Evolutionary conservation across 2,888 invertebrate species (phyloP), one percentile per base, ranked within the genome.

Genomic region (Drosophila basisetae): DNA sequence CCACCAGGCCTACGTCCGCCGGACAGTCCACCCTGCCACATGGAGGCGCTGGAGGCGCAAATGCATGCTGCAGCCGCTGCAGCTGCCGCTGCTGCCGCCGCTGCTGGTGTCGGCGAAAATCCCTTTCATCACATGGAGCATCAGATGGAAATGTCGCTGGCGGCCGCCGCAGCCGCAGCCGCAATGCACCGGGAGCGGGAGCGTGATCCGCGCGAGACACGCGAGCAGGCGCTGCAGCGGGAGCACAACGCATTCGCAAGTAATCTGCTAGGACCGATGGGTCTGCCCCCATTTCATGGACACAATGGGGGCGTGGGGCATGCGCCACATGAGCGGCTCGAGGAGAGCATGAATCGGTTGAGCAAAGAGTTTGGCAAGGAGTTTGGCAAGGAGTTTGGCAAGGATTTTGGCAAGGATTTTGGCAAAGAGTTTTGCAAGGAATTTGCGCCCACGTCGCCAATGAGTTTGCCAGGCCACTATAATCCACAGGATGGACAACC

Each of bases 401-500:
- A 93, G 76, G 94, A 93, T 54, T 93, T 92, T 54, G 84, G 91
- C 62, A 86, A 86, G 50, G 86, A 86, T 11, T 90, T 86, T 3
- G 76, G 84, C 59, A 80, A 80, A 28, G 80, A 80, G 4, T 84
- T 84, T 10, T 88, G 89, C 65, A 84, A 84, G 41, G 84, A 84
- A 11, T 84, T 84, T 39, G 91, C 91, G 10, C 92, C 93, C 11
- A 92, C 91, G 33, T 93, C 93, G 53, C 94, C 94, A 13, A 94
- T 93, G 94, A 93, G 93, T 73, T 77, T 93, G 78, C 93, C 93
- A 53, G 87, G 92, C 39, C 93, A 93, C 76, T 93, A 92, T 67
- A 93, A 92, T 89, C 91, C 92, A 69, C 92, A 92, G 60, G 93
- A 94, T 78, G 95, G 94, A 82, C 94, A 73, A 16, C 91, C 87